A percentile compares a stretch with the other conserved stretches of the same genome.
Conservation (phyloP, 2,888 invertebrate species). For the Cetonia aurata region DNA sequence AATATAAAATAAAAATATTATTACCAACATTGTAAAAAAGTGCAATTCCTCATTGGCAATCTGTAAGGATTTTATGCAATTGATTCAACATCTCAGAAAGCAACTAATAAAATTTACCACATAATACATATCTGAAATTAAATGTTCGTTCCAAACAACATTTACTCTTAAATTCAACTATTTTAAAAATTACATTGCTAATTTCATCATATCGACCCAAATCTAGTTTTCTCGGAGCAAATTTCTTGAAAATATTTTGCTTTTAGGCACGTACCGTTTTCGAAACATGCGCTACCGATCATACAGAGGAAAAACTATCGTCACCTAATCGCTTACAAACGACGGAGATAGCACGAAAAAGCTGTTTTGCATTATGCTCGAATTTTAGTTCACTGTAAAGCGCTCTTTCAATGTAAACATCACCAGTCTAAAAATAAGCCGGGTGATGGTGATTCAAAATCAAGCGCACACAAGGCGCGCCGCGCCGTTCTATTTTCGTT, state of each 20-base stretch:
- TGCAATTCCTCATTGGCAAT: too few species aligned
- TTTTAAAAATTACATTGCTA: too few species aligned
- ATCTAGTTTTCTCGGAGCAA: too few species aligned
- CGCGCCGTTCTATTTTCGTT: constrained; percentile 40
- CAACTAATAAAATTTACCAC: too few species aligned
- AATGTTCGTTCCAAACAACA: too few species aligned
- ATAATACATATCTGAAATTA: too few species aligned
- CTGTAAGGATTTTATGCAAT: too few species aligned
- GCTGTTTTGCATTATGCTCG: constrained; percentile 26
- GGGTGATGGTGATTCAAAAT: constrained; percentile 39
- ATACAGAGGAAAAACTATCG: constrained; percentile 9
- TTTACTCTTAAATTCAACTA: too few species aligned
- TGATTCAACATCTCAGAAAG: too few species aligned
- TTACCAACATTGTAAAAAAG: too few species aligned
- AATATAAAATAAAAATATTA: too few species aligned
- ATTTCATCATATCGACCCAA: not conserved
- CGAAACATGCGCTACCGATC: constrained; percentile 18
- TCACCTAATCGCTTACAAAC: not conserved
- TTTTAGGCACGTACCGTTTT: constrained; percentile 19
- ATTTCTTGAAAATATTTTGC: constrained; percentile 10
- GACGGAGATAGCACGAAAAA: constrained; percentile 6
- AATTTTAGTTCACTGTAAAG: constrained; percentile 37
- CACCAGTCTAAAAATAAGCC: constrained; percentile 32
- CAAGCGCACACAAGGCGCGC: constrained; percentile 20
- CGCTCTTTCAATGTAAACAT: constrained; percentile 37